Base-by-base conservation (phyloP, 2,888 invertebrate genomes). In the Rhagonycha lutea region DNA sequence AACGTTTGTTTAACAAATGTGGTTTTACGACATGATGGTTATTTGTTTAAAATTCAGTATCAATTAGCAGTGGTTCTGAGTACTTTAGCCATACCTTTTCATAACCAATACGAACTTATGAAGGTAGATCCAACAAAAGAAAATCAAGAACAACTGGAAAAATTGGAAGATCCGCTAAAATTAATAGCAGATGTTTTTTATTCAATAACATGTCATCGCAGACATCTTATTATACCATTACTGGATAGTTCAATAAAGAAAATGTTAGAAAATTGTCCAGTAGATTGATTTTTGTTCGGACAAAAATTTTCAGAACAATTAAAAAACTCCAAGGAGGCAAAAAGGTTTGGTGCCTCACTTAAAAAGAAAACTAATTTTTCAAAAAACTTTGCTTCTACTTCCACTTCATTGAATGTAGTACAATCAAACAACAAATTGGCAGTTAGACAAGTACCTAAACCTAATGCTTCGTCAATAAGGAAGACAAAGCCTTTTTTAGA, bases 11-110 rank as follows among this genome's bases (percentile, higher is more conserved):
- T 74, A 29, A 70, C 18, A 2, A 12, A 29, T 9, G 26, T 47
- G 7, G 29, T 32, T 24, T 23, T 75, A 11, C 75, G 68, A 29
- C 75, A 75, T n/a, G 78, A 78, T 65, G 60, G 14, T 4, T 78
- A 72, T 73, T n/a, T 78, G 14, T 11, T 61, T 29, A 72, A 73
- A 61, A 32, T 78, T 2, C 78, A 75, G 60, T 28, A 10, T 14
- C 72, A 75, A 32, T 24, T 75, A 28, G 69, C 72, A 11, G 68
- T 69, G 12, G 69, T 14, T 61, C 8, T 77, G 61, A 77, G 74
- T 47, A 74, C 77, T 11, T 26, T 77, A 63, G 77, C 74, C 10
- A 29, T 74, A 9, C 70, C 70, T 12, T 73, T 77, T 10, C 65
- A 74, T 61, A 63, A 69, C 10, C 47, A 12, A 14, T 47, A 61